A percentile compares a stretch with the other conserved stretches of the same genome.
Conservation (phyloP, 2,888 invertebrate genomes). For the Leptarthrus brevirostris region DNA sequence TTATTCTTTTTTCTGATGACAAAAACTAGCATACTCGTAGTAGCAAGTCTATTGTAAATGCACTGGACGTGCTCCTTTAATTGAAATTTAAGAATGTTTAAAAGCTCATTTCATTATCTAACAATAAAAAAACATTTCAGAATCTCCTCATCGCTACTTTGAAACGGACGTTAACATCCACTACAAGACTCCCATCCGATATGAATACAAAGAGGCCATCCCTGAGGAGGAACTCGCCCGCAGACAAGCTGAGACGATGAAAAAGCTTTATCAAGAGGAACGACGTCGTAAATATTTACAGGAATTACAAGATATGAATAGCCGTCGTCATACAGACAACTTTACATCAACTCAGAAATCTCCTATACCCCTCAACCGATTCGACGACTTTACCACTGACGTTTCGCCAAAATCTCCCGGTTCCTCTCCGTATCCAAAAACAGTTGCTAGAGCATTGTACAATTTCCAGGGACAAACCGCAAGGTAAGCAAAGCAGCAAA, state of each 20-base stretch:
- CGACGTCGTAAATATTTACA: slow-evolving; percentile 90
- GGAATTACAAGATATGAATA: slow-evolving; percentile 94
- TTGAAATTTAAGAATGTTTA: neutral
- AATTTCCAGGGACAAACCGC: slow-evolving; percentile 85
- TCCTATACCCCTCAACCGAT: slow-evolving; percentile 90
- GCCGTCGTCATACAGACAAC: slow-evolving; percentile 92
- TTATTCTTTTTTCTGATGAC: no score
- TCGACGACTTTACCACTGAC: slow-evolving; percentile 86
- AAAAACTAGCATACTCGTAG: no score
- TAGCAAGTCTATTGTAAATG: no score
- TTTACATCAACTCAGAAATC: slow-evolving; percentile 94
- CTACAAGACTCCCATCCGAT: slow-evolving; percentile 88
- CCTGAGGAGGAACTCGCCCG: slow-evolving; percentile 90
- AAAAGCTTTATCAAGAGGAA: slow-evolving; percentile 89
- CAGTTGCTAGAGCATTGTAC: slow-evolving; percentile 88
- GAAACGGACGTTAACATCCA: slow-evolving; percentile 95
- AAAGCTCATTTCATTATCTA: neutral
- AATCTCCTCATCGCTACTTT: slow-evolving; percentile 88
- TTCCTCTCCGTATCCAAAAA: slow-evolving; percentile 68
- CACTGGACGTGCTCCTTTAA: no score
- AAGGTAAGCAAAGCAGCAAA: slow-evolving; percentile 66
- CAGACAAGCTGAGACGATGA: slow-evolving; percentile 91
- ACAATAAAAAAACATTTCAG: slow-evolving; percentile 67
- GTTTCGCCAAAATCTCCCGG: slow-evolving; percentile 68
- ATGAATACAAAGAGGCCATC: slow-evolving; percentile 85